These are phyloP conservation scores for Hormiphora californensis DNA, from an alignment of 37 sponge, comb jelly and placozoan genomes.

Conservation along the genomic window DNA sequence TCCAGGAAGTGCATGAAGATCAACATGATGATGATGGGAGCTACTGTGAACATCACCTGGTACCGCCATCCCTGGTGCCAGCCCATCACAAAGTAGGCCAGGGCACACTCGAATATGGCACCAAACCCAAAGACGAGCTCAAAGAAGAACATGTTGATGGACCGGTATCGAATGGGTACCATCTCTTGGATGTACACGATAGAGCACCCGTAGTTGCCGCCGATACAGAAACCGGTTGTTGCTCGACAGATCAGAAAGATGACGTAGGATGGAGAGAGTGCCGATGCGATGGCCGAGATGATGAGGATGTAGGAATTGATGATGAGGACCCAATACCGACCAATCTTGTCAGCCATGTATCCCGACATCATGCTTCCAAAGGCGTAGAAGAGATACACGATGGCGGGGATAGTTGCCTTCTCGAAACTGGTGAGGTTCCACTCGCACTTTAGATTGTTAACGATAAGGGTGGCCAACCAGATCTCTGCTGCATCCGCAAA, in stretches of 20 bases:
- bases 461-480: slow-evolving; percentile 48
- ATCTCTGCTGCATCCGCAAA: slow-evolving; percentile 45
- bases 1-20: slow-evolving; percentile 41
- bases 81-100: slow-evolving; percentile 31
- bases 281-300: slow-evolving; percentile 19
- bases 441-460: slow-evolving; percentile 17
- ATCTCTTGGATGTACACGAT: slow-evolving; percentile 16
- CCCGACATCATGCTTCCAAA: slow-evolving; percentile 2
- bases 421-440: slow-evolving; percentile 9
- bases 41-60: not conserved
- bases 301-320: not conserved
- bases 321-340: not conserved
- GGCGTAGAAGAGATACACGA: slow-evolving; percentile 38
- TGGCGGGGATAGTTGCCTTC: slow-evolving; percentile 30
- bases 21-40: slow-evolving; percentile 4
- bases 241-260: slow-evolving; percentile 24
- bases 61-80: slow-evolving; percentile 3
- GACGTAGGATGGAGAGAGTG: slow-evolving; percentile 1
- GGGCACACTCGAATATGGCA: not conserved
- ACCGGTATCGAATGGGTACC: not conserved
- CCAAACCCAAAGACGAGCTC: slow-evolving; percentile 16
- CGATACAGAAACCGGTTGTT: slow-evolving; percentile 20
- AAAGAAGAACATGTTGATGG: not conserved
- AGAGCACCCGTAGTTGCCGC: slow-evolving; percentile 42
- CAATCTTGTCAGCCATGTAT: slow-evolving; percentile 18